phyloP scores from a whole-genome alignment of 2,888 invertebrate species.

The Hirtodrosophila trivittata region DNA sequence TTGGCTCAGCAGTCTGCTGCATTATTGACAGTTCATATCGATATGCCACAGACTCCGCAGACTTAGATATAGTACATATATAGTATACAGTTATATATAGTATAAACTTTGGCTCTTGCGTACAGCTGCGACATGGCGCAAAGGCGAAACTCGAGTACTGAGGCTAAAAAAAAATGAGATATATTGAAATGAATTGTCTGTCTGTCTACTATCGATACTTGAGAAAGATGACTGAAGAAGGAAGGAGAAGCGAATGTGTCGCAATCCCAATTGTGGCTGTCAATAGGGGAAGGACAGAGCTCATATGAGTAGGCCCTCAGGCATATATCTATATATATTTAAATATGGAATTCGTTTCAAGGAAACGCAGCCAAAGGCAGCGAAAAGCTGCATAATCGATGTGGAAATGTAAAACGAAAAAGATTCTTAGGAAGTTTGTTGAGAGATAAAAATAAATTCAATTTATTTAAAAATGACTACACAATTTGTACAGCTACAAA shows the following conservation, averaged over 20 bases:
- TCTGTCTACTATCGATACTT: conserved; percentile 3
- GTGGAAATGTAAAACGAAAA: not conserved
- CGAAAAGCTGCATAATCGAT: conserved; percentile 4
- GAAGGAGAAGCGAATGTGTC: conserved; percentile 21
- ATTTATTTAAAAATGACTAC: conserved; percentile 22
- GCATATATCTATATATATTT: conserved; percentile 13
- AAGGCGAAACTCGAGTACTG: conserved; percentile 33
- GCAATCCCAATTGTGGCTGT: conserved; percentile 53
- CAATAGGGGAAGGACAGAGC: conserved; percentile 19
- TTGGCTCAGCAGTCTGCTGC: conserved; percentile 37
- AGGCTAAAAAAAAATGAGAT: conserved; percentile 14
- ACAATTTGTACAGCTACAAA: no score
- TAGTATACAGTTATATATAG: conserved; percentile 10
- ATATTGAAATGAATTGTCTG: conserved; percentile 49
- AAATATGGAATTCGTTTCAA: conserved; percentile 34
- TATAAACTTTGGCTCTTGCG: conserved; percentile 10
- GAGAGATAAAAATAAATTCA: conserved; percentile 6
- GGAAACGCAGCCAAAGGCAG: conserved; percentile 15
- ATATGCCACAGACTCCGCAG: conserved; percentile 41
- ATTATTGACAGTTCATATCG: conserved; percentile 73
- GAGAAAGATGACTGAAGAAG: no score
- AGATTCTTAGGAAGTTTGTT: not conserved
- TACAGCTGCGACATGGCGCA: conserved; percentile 25
- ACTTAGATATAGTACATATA: conserved; percentile 11
- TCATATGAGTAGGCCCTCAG: conserved; percentile 12